Evolutionary conservation across 2,113 vertebrate genomes (phyloP), one percentile per base, ranked within the genome.

Genomic region (Sorex fumeus): DNA sequence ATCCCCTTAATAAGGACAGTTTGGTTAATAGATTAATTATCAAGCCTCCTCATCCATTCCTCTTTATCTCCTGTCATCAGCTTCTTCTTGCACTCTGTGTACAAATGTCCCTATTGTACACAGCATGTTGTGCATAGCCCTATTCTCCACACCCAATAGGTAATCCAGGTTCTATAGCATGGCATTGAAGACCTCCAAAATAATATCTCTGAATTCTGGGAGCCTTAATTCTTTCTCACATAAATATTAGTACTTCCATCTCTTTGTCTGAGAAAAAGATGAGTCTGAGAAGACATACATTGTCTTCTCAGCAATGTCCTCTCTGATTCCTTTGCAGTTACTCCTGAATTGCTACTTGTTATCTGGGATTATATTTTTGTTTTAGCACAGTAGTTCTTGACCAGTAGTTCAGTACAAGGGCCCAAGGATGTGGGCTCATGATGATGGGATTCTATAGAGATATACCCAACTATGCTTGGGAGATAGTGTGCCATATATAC

Each of bases 1-100:
- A 84, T 87, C 45, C 30, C 25, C 16, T 91, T 90, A 84, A 75
- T 86, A 90, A 94, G 90, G 82, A 84, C 75, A 93, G 45, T 75
- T 80, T 90, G 62, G 28, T 50, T 30, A 36, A n/a, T 67, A 60
- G 67, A 50, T 91, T 83, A 86, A 86, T 88, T 80, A 86, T 70
- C 76, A 64, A 60, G 23, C 10, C 50, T 50, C 71, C 79, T 64
- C 27, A n/a, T 66, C 70, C 78, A 71, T 88, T 75, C 64, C 78
- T 78, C 27, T 6, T 28, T 21, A 36, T 60, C 74, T 81, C 50
- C 87, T 85, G 2, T 69, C 66, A 34, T 72, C 43, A 92, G 40
- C 30, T 57, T 85, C 75, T 92, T 60, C 70, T 84, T 62, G 27
- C 50, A 77, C 45, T 71, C 79, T 79, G 10, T 71, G 21, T 75